phyloP scores from a whole-genome alignment of 2,113 vertebrate genomes.

The Baryphthengus martii region DNA sequence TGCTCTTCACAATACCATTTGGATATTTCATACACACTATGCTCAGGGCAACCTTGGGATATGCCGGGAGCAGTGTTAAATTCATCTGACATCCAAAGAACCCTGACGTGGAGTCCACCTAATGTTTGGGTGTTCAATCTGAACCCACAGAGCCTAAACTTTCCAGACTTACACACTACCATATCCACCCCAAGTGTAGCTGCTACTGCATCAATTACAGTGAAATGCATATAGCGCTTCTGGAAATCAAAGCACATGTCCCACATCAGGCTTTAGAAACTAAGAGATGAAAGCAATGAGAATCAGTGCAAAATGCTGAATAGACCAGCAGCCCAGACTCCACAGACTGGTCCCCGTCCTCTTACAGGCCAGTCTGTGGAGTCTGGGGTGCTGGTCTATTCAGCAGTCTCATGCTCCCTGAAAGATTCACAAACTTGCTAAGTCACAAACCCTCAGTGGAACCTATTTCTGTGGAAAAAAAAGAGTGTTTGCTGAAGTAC shows the following conservation, averaged over 20 bases:
- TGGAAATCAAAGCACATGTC: neutral
- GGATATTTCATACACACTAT: neutral
- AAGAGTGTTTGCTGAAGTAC: neutral
- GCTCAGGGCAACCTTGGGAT: neutral
- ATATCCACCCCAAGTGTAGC: neutral
- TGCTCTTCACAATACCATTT: neutral
- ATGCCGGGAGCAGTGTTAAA: neutral
- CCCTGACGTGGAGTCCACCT: neutral
- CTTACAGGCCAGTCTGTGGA: too few species aligned
- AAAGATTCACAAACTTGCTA: neutral
- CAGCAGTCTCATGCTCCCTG: neutral
- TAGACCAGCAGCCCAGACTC: neutral
- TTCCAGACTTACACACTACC: accelerated
- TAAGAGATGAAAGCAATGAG: neutral
- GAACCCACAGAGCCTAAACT: neutral
- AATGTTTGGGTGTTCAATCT: neutral
- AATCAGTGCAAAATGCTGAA: neutral
- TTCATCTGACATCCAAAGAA: neutral
- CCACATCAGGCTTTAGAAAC: neutral
- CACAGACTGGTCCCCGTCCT: neutral
- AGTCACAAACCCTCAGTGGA: neutral
- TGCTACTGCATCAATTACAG: neutral
- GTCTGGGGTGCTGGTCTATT: too few species aligned
- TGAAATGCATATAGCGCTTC: neutral
- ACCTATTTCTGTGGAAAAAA: neutral